Evolutionary conservation across 1,140 invertebrate genomes (phyloP), one percentile per base, ranked within the genome.

Genomic region (Sesamia nonagrioides): DNA sequence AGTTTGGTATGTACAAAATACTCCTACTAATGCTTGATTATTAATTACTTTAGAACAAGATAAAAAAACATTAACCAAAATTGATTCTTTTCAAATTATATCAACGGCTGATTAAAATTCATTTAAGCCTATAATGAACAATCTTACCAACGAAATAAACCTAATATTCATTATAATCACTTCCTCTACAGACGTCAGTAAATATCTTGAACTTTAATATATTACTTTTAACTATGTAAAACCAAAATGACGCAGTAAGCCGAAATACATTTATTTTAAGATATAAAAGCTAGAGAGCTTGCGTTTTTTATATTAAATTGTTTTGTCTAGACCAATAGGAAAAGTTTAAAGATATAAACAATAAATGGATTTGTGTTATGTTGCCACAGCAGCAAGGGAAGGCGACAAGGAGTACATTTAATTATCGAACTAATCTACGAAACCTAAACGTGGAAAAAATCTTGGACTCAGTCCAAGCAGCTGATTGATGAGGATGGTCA

Each of bases 401-500:
- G 80, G 80, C 85, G 87, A 92, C 91, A 88, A 88, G 87, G 71
- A 87, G 83, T 87, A 84, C 82, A 86, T 87, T 82, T 84, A 92
- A 92, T 91, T 91, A 92, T 90, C 90, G 86, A 90, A 89, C 91
- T 91, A 94, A 95, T 93, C 92, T 94, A 91, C 87, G 86, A 92
- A 95, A 95, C 88, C 91, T 95, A 93, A 95, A 93, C 92, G 91
- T 93, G 92, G 92, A 94, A 95, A 94, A 95, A 95, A 94, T 94
- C 87, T 95, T 95, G 92, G 93, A 92, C 84, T 78, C 82, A 78
- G 80, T 93, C 93, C 93, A 95, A 95, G 89, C 90, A 93, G 92
- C 91, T 95, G 93, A 95, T 95, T 95, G 93, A 95, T 95, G 93
- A 95, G 93, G 93, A 94, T 95, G 93, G 93, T 92, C 93, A 95